Evolutionary conservation across 2,797 vertebrate species (phyloP).

Genomic region (Anas bernieri): DNA sequence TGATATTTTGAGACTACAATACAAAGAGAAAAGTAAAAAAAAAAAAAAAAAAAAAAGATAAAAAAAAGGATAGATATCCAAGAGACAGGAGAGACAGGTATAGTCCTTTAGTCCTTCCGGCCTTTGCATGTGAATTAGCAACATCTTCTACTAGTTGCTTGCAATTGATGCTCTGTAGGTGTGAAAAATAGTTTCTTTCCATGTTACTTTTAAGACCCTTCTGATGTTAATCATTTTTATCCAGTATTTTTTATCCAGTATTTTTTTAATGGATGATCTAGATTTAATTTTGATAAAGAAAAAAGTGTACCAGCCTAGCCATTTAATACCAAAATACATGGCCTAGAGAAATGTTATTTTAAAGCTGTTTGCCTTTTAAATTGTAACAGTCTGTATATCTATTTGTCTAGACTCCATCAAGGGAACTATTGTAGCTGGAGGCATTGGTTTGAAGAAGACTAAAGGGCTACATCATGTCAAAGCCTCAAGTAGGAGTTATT

Average conservation of each 20-base stretch:
- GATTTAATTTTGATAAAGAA: constrained; percentile 70
- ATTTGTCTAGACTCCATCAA: constrained; percentile 82
- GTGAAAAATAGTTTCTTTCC: constrained; percentile 52
- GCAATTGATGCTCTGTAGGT: constrained; percentile 1
- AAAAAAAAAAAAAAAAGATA: background rate
- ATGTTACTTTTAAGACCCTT: constrained; percentile 49
- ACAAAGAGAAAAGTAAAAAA: background rate
- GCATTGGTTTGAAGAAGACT: constrained; percentile 75
- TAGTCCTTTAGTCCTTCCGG: background rate
- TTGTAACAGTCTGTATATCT: constrained; percentile 73
- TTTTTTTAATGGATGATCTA: constrained; percentile 49
- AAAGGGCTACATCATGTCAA: constrained; percentile 80
- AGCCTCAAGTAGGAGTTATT: constrained; percentile 81
- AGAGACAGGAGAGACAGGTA: background rate
- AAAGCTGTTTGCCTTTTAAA: constrained; percentile 81
- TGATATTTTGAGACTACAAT: background rate
- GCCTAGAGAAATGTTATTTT: constrained; percentile 77
- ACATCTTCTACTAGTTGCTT: background rate
- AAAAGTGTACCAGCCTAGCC: constrained; percentile 38
- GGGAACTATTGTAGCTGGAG: constrained; percentile 79
- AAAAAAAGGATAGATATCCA: background rate
- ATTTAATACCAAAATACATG: constrained; percentile 67
- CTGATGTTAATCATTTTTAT: constrained; percentile 41
- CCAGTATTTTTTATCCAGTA: background rate
- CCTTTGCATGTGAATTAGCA: background rate